Base-by-base conservation (phyloP, 2,888 invertebrate genomes). In the Rotaria socialis region DNA sequence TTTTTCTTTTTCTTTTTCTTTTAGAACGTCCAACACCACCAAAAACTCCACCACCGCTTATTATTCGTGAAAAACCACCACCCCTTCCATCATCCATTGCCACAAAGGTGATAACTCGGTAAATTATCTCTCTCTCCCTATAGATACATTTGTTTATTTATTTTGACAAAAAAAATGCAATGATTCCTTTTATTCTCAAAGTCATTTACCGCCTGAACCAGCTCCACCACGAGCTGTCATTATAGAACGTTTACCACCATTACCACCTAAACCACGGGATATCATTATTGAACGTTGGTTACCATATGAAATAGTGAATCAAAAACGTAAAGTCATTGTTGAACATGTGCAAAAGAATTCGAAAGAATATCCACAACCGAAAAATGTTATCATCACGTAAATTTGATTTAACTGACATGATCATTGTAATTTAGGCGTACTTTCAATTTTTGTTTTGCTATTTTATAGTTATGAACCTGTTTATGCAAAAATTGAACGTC, bases 271-370 rank as follows among this genome's bases (percentile, higher is more conserved):
- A 41, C 84, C 84, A 52, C 55, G 56, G 7, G 84, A 84, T 55
- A 84, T 84, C 19, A 84, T 84, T n/a, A 84, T 84, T 35, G 84
- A 84, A 84, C 52, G 84, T 41, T 84, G 84, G 84, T 55, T 84
- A 84, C 84, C 84, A 41, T 84, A 84, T 56, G 52, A 84, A 84
- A 52, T 84, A 55, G 35, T 67, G 6, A 84, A 55, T 84, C 52
- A 84, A 56, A 84, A 84, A 84, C 52, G 84, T 24, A 84, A 84
- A 41, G 84, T 84, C 24, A 8, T 84, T 24, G 52, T 55, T 2
- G 43, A 84, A 84, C 52, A 24, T 7, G 55, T 47, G 6, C 84
- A 7, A 55, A 84, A 52, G 27, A 52, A 0, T 55, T 22, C 35
- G 0, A 84, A 84, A 84, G 56, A 84, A 7, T 55, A 55, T 56